These are phyloP conservation scores for Aradus depressus DNA, from an alignment of 2,888 invertebrate species.

Conservation along the genomic window DNA sequence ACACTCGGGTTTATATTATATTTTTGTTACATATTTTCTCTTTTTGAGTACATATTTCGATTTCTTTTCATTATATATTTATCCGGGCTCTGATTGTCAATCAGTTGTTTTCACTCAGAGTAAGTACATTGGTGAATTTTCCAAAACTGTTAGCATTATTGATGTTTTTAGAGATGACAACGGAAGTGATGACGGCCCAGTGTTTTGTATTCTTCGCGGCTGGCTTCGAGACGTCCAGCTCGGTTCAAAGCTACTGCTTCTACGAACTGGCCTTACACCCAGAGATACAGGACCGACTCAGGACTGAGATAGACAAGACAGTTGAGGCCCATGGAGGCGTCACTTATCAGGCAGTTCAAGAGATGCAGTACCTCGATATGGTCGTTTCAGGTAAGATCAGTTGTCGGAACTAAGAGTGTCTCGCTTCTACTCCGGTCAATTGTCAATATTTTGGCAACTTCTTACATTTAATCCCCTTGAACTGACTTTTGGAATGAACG, in stretches of 20 bases:
- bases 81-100: too few species aligned
- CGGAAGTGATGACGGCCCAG: conserved; percentile 40
- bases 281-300: conserved; percentile 41
- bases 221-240: conserved; percentile 45
- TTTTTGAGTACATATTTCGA: too few species aligned
- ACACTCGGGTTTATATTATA: too few species aligned
- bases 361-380: conserved; percentile 45
- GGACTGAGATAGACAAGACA: conserved; percentile 40
- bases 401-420: neutral
- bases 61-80: too few species aligned
- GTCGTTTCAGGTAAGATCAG: conserved; percentile 40
- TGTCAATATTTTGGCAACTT: too few species aligned
- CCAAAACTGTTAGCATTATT: neutral
- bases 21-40: too few species aligned
- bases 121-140: too few species aligned
- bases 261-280: conserved; percentile 45
- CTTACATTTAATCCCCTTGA: too few species aligned
- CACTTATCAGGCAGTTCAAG: conserved; percentile 41
- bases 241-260: conserved; percentile 45
- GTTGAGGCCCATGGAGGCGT: conserved; percentile 37
- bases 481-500: too few species aligned
- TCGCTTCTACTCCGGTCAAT: too few species aligned
- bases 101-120: too few species aligned
- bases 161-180: conserved; percentile 39
- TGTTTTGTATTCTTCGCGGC: conserved; percentile 43